Conservation (phyloP, 1,140 invertebrate species). For the Rhagoletis pomonella region DNA sequence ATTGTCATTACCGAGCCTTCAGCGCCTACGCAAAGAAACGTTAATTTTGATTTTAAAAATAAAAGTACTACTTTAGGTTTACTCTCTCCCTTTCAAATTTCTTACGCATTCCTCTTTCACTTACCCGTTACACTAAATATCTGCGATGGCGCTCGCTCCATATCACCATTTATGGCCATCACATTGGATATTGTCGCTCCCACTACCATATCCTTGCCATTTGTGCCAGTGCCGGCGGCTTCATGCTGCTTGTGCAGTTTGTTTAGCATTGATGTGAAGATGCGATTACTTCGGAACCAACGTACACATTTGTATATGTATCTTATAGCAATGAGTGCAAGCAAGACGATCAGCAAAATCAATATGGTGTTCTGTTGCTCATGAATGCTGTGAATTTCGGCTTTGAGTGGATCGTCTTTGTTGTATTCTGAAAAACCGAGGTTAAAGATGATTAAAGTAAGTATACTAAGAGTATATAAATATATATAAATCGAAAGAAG, state of each 20-base stretch:
- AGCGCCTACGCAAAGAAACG: conserved; percentile 59
- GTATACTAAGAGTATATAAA: too few species aligned
- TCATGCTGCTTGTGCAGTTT: conserved; percentile 56
- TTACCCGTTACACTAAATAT: conserved; percentile 72
- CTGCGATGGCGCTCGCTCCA: conserved; percentile 68
- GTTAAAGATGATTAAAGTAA: background rate
- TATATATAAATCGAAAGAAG: too few species aligned
- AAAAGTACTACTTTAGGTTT: background rate
- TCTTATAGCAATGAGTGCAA: conserved; percentile 61
- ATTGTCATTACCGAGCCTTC: conserved; percentile 70
- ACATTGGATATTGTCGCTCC: conserved; percentile 68
- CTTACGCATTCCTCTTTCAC: background rate
- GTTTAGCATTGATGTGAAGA: conserved; percentile 61
- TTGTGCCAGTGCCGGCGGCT: conserved; percentile 57
- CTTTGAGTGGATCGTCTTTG: conserved; percentile 62
- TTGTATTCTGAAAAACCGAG: conserved; percentile 61
- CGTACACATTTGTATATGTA: conserved; percentile 61
- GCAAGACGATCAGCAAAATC: conserved; percentile 63
- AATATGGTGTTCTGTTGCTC: conserved; percentile 63
- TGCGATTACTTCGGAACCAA: conserved; percentile 63
- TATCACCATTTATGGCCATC: conserved; percentile 67
- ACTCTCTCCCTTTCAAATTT: background rate
- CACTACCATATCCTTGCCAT: conserved; percentile 64
- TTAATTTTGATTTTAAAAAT: conserved; percentile 14
- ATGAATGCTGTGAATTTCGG: conserved; percentile 64